Conservation (phyloP, 2,113 vertebrate species). For the Holacanthus passer region DNA sequence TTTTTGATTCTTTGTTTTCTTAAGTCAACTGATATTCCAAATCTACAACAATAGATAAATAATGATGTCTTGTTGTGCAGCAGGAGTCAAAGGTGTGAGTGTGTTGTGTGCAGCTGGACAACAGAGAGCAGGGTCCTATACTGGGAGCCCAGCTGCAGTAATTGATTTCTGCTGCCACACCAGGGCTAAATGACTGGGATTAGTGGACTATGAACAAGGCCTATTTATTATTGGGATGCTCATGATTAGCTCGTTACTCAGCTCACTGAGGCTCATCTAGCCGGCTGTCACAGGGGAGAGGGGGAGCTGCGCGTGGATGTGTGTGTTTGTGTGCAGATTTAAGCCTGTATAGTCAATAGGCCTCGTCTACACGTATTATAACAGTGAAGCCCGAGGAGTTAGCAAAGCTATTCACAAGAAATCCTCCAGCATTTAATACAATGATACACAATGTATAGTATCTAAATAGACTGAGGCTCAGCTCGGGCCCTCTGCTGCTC, state of each 20-base stretch:
- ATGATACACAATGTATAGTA: slow-evolving; percentile 27
- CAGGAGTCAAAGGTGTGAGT: slow-evolving; percentile 20
- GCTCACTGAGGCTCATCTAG: slow-evolving; percentile 69
- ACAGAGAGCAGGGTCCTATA: slow-evolving; percentile 23
- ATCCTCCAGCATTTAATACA: slow-evolving; percentile 33
- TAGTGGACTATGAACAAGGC: slow-evolving; percentile 77
- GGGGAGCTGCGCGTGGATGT: neutral
- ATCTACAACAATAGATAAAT: neutral
- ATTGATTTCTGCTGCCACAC: slow-evolving; percentile 75
- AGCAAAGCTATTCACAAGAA: slow-evolving; percentile 31
- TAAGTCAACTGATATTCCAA: neutral
- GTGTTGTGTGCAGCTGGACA: slow-evolving; percentile 39
- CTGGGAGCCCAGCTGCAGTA: slow-evolving; percentile 68
- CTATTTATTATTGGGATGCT: slow-evolving; percentile 78
- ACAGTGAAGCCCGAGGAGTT: slow-evolving; percentile 21
- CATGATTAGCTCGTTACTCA: slow-evolving; percentile 80
- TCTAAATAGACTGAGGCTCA: slow-evolving; percentile 34
- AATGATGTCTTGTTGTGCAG: neutral
- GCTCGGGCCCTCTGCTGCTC: neutral
- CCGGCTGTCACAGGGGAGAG: slow-evolving; percentile 49
- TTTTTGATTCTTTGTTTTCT: neutral
- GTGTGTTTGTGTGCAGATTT: slow-evolving; percentile 37
- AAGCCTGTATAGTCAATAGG: slow-evolving; percentile 46
- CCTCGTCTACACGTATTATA: slow-evolving; percentile 27
- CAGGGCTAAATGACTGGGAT: slow-evolving; percentile 72